A percentile compares a stretch with the other conserved stretches of the same genome.
These are phyloP conservation scores for Rattus rattus DNA, from an alignment of 2,113 vertebrate genomes.

Conservation along the genomic window DNA sequence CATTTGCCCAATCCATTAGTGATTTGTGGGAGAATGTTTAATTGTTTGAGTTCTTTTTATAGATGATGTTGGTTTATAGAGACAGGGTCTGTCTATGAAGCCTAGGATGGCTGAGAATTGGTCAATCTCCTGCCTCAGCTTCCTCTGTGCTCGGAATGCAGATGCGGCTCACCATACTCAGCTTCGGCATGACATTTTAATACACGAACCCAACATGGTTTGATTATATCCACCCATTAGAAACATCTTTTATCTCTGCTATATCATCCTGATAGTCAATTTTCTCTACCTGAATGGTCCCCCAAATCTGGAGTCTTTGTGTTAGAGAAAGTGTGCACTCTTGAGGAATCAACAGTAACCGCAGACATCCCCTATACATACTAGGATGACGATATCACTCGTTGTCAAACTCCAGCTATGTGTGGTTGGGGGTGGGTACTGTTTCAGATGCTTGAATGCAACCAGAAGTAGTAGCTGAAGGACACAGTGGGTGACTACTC, in stretches of 20 bases:
- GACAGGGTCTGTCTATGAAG: not conserved
- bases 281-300: not conserved
- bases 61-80: not conserved
- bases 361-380: not conserved
- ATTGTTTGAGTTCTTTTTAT: not conserved
- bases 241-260: too few relatives aligned
- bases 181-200: not conserved
- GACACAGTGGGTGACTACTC: constrained; percentile 4
- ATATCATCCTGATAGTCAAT: not conserved
- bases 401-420: not conserved
- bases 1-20: not conserved
- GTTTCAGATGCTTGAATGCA: constrained; percentile 31
- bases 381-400: not conserved
- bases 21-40: not conserved
- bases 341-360: not conserved
- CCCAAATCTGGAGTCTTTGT: not conserved
- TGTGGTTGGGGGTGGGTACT: not conserved
- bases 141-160: not conserved
- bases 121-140: not conserved
- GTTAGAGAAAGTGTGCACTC: not conserved
- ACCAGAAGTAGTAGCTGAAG: not conserved
- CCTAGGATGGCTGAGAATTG: not conserved
- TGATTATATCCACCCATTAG: too few relatives aligned
- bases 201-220: not conserved
- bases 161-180: not conserved